Evolutionary conservation across 2,113 vertebrate species (phyloP).

Genomic region (Calypte anna): DNA sequence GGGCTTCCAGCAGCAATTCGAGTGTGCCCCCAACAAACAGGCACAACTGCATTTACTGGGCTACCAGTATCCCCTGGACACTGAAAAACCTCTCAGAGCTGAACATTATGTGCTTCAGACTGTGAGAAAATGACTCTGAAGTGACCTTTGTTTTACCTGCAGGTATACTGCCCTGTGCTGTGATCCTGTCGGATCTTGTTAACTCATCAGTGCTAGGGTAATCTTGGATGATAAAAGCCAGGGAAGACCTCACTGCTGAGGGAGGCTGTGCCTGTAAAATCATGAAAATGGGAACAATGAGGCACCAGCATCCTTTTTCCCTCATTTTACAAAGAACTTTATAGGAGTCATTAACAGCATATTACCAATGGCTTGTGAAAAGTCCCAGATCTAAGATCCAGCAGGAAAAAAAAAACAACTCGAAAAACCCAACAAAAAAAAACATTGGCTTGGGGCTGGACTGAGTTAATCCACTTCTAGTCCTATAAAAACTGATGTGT

Average conservation of each 20-base stretch:
- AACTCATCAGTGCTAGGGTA: constrained; percentile 9
- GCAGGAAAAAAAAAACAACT: not conserved
- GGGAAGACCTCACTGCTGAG: constrained; percentile 32
- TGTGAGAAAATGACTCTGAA: constrained; percentile 53
- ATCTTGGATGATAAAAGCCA: constrained; percentile 44
- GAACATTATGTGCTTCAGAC: constrained; percentile 8
- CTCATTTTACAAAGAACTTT: not conserved
- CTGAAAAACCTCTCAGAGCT: not conserved
- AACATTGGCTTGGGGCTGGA: not conserved
- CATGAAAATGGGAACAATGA: not conserved
- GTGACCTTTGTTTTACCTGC: constrained; percentile 55
- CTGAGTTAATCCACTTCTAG: not conserved
- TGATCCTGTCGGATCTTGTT: constrained; percentile 67
- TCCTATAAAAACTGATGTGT: not conserved
- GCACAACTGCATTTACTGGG: not conserved
- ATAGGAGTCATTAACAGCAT: not conserved
- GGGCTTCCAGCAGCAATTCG: not conserved
- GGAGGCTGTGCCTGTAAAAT: constrained; percentile 4
- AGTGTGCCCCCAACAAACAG: not conserved
- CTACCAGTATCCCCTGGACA: not conserved
- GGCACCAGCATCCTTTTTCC: not conserved
- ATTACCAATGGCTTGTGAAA: not conserved
- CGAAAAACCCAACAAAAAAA: not conserved
- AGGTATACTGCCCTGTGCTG: constrained; percentile 42
- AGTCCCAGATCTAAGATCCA: not conserved